Evolutionary conservation across 2,797 vertebrate genomes (phyloP), one percentile per base, ranked within the genome.

Genomic region (Bryconaethiops microstoma): DNA sequence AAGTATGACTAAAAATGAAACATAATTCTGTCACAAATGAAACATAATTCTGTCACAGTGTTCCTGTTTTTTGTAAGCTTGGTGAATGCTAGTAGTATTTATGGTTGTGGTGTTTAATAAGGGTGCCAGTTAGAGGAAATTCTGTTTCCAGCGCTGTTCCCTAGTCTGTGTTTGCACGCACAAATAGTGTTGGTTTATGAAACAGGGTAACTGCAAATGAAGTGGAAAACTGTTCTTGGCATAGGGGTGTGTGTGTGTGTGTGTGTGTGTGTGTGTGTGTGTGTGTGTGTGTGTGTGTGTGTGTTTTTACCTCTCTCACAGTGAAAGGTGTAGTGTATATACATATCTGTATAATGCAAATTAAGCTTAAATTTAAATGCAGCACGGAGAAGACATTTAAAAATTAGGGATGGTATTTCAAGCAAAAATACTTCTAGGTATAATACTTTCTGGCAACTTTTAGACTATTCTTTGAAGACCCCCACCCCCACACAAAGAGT

Each of bases 11-110:
- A 10, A 45, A 67, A 84, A 68, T 73, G 4, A 65, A 48, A 21
- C 60, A 72, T 60, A 25, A 76, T 80, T 80, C 74, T 74, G 17
- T 76, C 54, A 40, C n/a, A 81, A 84, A 68, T 73, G 4, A 65
- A 48, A 21, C 60, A 72, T 60, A 25, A 76, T 80, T 80, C 74
- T 74, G 17, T 76, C 54, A 40, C n/a, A 81, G 7, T 19, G 21
- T 13, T 39, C 21, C 60, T 54, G 80, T 21, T 57, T 79, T 76
- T 52, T 73, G 39, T 48, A 25, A 76, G 59, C 45, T 21, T 55
- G 21, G 48, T 78, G 77, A 82, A 69, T 77, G 45, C 48, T 21
- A 25, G 45, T 67, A 63, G 35, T 63, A 67, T 85, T 80, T 78
- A 71, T 74, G 55, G 42, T 39, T n/a, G 10, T 74, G 62, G 9